Conservation (phyloP, 2,113 vertebrate species). For the Accipiter cooperii region DNA sequence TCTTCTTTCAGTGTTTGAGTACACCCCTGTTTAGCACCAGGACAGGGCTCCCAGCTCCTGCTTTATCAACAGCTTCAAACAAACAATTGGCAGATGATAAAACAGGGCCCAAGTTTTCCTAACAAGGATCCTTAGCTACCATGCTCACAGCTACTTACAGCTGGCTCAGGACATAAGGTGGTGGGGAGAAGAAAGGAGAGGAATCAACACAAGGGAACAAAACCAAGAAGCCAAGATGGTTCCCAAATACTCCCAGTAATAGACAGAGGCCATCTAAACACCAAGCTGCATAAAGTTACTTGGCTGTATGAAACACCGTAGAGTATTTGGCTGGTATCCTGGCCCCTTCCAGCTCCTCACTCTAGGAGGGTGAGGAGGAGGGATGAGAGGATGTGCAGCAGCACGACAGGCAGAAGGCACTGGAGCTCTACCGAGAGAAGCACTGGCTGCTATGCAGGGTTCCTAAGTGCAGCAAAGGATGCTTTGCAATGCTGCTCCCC, state of each 20-base stretch:
- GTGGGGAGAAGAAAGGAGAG: not conserved
- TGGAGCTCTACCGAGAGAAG: not conserved
- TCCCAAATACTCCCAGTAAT: not conserved
- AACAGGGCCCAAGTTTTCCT: not conserved
- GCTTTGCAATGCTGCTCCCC: constrained; percentile 16
- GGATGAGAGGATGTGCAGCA: not conserved
- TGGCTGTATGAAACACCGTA: accelerated
- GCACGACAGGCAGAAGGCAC: not conserved
- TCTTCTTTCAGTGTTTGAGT: not conserved
- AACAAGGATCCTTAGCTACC: not conserved
- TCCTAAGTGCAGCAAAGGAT: not conserved
- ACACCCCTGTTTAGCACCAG: not conserved
- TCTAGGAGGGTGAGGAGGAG: not conserved
- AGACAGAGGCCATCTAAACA: not conserved
- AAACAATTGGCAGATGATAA: not conserved
- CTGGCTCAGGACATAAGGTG: not conserved
- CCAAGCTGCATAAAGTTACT: not conserved
- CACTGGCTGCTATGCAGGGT: not conserved
- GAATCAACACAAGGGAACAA: not conserved
- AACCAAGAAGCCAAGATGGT: not conserved
- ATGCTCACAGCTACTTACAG: not conserved
- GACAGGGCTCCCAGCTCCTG: not conserved
- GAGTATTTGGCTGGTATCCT: not conserved
- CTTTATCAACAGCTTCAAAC: constrained; percentile 1
- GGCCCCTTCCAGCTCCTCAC: not conserved